Conservation (phyloP, 1,140 invertebrate genomes). For the Cyphomyrmex costatus region DNA sequence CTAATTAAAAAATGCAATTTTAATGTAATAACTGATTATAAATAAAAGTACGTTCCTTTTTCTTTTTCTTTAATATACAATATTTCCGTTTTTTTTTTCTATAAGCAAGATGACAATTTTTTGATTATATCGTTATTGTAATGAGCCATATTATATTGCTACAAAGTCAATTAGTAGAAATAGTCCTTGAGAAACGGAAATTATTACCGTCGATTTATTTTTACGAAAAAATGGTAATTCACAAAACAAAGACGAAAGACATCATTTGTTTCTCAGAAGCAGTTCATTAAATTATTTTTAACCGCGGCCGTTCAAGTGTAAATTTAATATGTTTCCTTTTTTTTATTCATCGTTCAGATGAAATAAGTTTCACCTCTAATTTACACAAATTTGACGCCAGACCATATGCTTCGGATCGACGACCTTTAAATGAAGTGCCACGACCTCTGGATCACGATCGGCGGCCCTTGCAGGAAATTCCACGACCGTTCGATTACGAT, state of each 20-base stretch:
- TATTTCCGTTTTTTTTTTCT: too few species aligned
- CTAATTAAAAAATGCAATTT: too few species aligned
- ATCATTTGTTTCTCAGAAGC: neutral
- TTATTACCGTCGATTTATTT: neutral
- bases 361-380: slow-evolving; percentile 20
- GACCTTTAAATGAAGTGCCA: slow-evolving; percentile 38
- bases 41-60: too few species aligned
- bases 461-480: slow-evolving; percentile 37
- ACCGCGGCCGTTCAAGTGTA: neutral
- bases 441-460: slow-evolving; percentile 61
- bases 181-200: neutral
- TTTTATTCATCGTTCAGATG: neutral
- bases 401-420: slow-evolving; percentile 54
- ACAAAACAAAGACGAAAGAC: neutral
- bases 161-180: slow-evolving; percentile 9
- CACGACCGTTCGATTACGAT: slow-evolving; percentile 47
- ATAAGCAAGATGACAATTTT: too few species aligned
- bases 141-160: neutral
- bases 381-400: slow-evolving; percentile 16
- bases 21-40: too few species aligned
- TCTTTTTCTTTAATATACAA: too few species aligned
- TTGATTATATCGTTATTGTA: too few species aligned
- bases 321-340: neutral
- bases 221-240: neutral
- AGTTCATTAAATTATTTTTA: slow-evolving; percentile 7